Percentiles rank a stretch among this genome's conserved stretches.
Evolutionary conservation across 2,888 invertebrate genomes (phyloP).

Genomic region (Lomographa bimaculata): DNA sequence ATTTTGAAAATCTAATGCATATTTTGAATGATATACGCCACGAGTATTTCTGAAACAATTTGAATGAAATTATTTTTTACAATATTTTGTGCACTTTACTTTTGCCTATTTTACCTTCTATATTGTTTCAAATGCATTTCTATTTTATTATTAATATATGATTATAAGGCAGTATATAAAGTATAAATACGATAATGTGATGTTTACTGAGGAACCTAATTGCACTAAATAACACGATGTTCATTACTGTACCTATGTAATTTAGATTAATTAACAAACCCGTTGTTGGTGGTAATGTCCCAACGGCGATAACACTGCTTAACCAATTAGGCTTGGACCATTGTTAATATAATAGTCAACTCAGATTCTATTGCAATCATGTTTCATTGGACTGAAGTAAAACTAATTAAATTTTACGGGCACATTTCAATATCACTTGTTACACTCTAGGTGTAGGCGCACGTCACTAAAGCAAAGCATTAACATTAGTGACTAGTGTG

Average conservation of each 20-base stretch:
- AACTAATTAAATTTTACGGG: conserved; percentile 61
- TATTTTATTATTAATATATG: conserved; percentile 45
- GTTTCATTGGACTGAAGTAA: conserved; percentile 39
- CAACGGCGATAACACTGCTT: conserved; percentile 79
- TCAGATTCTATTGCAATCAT: conserved; percentile 25
- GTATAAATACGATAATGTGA: conserved; percentile 62
- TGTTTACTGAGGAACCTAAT: conserved; percentile 59
- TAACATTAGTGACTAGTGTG: conserved; percentile 27
- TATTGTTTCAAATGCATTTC: conserved; percentile 67
- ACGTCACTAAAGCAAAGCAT: conserved; percentile 25
- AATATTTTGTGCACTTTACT: conserved; percentile 68
- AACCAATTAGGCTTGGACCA: conserved; percentile 56
- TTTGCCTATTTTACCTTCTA: conserved; percentile 64
- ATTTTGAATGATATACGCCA: conserved; percentile 58
- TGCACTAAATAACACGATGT: conserved; percentile 73
- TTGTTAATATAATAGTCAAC: conserved; percentile 26
- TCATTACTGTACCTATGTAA: conserved; percentile 59
- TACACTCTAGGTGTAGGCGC: conserved; percentile 24
- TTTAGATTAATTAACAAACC: conserved; percentile 63
- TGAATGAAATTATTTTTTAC: conserved; percentile 56
- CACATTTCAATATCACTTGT: conserved; percentile 25
- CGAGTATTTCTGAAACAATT: conserved; percentile 48
- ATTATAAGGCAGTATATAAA: conserved; percentile 68
- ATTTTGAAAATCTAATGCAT: conserved; percentile 57
- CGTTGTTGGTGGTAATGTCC: conserved; percentile 68